These are phyloP conservation scores for Dusona sp. DNA, from an alignment of 2,888 invertebrate genomes.

Conservation along the genomic window DNA sequence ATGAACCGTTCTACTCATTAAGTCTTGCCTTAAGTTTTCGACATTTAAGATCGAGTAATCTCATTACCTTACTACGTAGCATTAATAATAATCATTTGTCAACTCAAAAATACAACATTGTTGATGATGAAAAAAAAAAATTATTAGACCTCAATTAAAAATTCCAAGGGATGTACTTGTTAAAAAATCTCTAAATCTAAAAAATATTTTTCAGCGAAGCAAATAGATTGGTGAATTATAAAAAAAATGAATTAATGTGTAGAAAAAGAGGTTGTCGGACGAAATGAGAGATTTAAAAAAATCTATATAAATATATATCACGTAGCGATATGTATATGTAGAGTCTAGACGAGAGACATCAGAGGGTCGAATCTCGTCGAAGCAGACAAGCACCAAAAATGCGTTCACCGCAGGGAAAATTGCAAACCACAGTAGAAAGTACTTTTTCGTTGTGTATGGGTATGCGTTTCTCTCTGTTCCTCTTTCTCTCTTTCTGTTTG, in stretches of 20 bases:
- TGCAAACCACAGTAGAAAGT: constrained; percentile 62
- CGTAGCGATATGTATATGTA: not conserved
- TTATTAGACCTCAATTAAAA: not conserved
- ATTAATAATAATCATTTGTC: not conserved
- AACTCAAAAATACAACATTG: not conserved
- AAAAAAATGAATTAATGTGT: not conserved
- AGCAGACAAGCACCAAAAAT: constrained; percentile 56
- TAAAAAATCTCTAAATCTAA: not conserved
- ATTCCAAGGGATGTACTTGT: not conserved
- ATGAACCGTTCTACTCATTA: constrained; percentile 17
- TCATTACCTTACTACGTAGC: not conserved
- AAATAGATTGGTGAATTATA: not conserved
- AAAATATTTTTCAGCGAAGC: not conserved
- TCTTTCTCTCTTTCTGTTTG: constrained; percentile 26
- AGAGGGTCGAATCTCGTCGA: constrained; percentile 76
- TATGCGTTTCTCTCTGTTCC: not conserved
- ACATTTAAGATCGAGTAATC: not conserved
- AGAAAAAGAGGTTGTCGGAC: not conserved
- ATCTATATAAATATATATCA: too few relatives aligned
- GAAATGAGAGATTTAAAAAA: not conserved
- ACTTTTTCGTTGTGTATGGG: constrained; percentile 41
- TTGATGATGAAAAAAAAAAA: too few relatives aligned
- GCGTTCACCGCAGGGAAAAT: constrained; percentile 60
- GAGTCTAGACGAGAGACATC: constrained; percentile 75
- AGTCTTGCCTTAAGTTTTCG: not conserved